A percentile compares a stretch with the other conserved stretches of the same genome.
Evolutionary conservation across 2,888 invertebrate species (phyloP).

Genomic region (Smittia sp.): DNA sequence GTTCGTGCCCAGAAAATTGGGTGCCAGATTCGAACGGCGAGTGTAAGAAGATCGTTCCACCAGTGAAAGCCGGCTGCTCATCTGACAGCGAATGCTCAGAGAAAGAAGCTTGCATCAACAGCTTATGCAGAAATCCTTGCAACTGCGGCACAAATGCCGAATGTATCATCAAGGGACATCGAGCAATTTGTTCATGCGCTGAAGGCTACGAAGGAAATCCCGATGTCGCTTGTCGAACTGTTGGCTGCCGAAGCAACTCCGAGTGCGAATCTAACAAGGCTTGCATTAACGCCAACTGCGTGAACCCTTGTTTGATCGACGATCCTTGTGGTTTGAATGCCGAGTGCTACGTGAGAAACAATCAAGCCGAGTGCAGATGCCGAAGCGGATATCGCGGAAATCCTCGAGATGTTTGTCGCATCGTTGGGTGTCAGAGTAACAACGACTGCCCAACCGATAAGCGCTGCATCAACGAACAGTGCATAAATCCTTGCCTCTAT

Average conservation of each 20-base stretch:
- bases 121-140: slow-evolving; percentile 83
- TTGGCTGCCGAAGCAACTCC: slow-evolving; percentile 78
- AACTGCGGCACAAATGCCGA: slow-evolving; percentile 81
- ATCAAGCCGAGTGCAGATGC: slow-evolving; percentile 75
- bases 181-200: slow-evolving; percentile 82
- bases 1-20: slow-evolving; percentile 82
- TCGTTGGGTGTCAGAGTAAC: slow-evolving; percentile 81
- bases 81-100: slow-evolving; percentile 75
- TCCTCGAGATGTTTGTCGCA: slow-evolving; percentile 68
- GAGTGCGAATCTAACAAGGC: slow-evolving; percentile 81
- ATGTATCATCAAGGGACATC: slow-evolving; percentile 77
- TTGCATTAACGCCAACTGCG: slow-evolving; percentile 80
- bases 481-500: slow-evolving; percentile 78
- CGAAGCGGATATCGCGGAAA: slow-evolving; percentile 77
- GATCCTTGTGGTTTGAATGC: slow-evolving; percentile 79
- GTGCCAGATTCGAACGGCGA: slow-evolving; percentile 75
- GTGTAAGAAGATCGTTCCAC: slow-evolving; percentile 69
- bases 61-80: slow-evolving; percentile 72
- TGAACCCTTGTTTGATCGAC: slow-evolving; percentile 78
- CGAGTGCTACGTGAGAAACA: slow-evolving; percentile 73
- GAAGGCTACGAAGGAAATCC: slow-evolving; percentile 85
- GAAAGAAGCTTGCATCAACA: slow-evolving; percentile 79
- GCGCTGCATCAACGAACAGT: slow-evolving; percentile 81
- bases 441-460: slow-evolving; percentile 84
- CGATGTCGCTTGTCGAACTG: slow-evolving; percentile 71